phyloP scores from a whole-genome alignment of 2,797 vertebrate genomes.

The Malacoctenus gilli region DNA sequence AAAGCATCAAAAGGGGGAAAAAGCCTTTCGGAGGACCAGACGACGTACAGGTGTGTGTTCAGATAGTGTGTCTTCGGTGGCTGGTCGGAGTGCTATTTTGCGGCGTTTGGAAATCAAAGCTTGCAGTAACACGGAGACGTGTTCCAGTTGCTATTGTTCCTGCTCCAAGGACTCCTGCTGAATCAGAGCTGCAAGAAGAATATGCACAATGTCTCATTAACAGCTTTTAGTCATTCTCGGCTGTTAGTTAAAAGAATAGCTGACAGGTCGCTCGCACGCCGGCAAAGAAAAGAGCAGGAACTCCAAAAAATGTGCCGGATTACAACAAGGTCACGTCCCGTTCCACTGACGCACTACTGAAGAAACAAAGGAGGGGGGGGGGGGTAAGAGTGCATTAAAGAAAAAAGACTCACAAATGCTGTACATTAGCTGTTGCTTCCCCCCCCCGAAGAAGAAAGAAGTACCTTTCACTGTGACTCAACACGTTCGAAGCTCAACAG shows the following conservation, averaged over 20 bases:
- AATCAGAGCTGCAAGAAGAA: slow-evolving; percentile 53
- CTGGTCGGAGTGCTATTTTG: slow-evolving; percentile 22
- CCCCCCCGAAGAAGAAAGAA: slow-evolving; percentile 25
- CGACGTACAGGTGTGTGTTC: slow-evolving; percentile 4
- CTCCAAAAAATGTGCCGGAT: slow-evolving; percentile 38
- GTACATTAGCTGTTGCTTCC: too few relatives aligned
- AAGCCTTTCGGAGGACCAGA: neutral
- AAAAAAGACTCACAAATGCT: slow-evolving; percentile 23
- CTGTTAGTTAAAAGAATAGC: slow-evolving; percentile 26
- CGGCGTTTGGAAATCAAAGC: slow-evolving; percentile 36
- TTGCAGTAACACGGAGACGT: slow-evolving; percentile 13
- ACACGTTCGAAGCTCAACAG: slow-evolving; percentile 32
- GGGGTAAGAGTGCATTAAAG: slow-evolving; percentile 12
- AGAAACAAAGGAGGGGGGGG: too few relatives aligned
- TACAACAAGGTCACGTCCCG: slow-evolving; percentile 30
- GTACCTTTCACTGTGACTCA: slow-evolving; percentile 43
- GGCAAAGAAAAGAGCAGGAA: slow-evolving; percentile 29
- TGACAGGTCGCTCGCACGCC: slow-evolving; percentile 24
- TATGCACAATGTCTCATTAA: slow-evolving; percentile 63
- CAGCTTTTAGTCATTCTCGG: slow-evolving; percentile 55
- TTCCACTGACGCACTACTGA: slow-evolving; percentile 9
- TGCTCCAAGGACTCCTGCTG: slow-evolving; percentile 42
- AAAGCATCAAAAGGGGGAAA: slow-evolving; percentile 7
- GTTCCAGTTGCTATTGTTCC: slow-evolving; percentile 52
- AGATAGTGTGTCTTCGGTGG: neutral